phyloP scores from a whole-genome alignment of 35 echinoderm and acorn worm genomes.

The Heliocidaris erythrogramma region DNA sequence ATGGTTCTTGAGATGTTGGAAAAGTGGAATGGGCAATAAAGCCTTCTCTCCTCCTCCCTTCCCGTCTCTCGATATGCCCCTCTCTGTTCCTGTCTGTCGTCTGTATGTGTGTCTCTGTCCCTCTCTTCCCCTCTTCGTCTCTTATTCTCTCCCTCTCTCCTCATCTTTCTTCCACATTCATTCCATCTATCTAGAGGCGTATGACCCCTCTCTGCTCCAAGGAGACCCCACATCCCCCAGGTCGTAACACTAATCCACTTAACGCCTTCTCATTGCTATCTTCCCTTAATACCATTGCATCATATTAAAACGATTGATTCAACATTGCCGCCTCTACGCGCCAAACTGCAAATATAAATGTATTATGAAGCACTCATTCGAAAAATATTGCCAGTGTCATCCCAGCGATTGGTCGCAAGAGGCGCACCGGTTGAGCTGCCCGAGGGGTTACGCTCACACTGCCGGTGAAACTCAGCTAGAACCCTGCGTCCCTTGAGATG shows the following conservation, averaged over 20 bases:
- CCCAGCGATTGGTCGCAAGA: not conserved
- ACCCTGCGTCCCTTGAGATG: conserved; percentile 7
- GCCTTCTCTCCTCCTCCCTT: too few relatives aligned
- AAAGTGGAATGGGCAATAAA: too few relatives aligned
- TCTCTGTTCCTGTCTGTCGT: not conserved
- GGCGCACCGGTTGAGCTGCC: not conserved
- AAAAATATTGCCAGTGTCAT: not conserved
- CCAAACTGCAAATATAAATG: not conserved
- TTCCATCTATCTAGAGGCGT: not conserved
- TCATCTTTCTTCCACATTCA: not conserved
- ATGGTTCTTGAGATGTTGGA: too few relatives aligned
- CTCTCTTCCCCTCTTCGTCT: not conserved
- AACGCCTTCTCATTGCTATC: not conserved
- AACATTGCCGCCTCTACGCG: not conserved
- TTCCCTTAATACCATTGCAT: conserved; percentile 22
- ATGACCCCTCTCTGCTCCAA: not conserved
- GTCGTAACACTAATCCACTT: conserved; percentile 1
- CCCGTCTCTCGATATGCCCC: not conserved
- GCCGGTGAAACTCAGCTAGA: not conserved
- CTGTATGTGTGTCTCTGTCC: not conserved
- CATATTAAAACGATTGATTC: conserved; percentile 35
- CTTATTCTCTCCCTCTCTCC: not conserved
- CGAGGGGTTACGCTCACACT: not conserved
- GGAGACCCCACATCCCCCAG: not conserved
- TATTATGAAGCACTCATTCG: not conserved